Base-by-base conservation (phyloP, 1,140 invertebrate species). In the Trissolcus basalis region DNA sequence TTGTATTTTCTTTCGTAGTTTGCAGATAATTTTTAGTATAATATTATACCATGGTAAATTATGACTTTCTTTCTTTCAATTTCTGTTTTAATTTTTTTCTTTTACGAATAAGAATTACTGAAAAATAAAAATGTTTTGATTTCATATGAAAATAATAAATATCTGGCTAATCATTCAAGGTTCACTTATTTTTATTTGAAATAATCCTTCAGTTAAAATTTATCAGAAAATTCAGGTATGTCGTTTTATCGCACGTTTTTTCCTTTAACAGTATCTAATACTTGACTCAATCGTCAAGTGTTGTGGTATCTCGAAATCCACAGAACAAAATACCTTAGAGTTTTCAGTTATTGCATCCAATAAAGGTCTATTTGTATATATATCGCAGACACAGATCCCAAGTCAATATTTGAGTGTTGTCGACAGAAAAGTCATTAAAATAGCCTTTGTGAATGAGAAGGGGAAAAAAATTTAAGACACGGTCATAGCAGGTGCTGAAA, bases 371-470 rank as follows among this genome's bases (percentile, higher is more conserved):
- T 65, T 72, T 51, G 45, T 54, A 13, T 56, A 49, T 10, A 16
- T 72, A 58, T 64, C 69, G 36, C 47, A 65, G 48, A 64, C 35
- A 60, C n/a, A 7, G 51, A 68, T 63, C 64, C 64, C 68, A 55
- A 68, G 59, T 69, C 72, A 68, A 75, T 68, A 63, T 75, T 75
- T 75, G 64, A 68, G 14, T 44, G 49, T 53, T 64, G 64, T 69
- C 64, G 72, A 58, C 64, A 50, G 50, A 33, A 68, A 75, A 75
- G 53, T 64, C 72, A 61, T 74, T 68, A 60, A 59, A 71, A 64
- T 59, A 54, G 33, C 58, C 51, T 39, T 51, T 50, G n/a, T 9
- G 15, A 41, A 19, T 11, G 35, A 14, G 13, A 4, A n/a, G 19
- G 15, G 12, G 50, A 53, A 41, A 61, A 41, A 56, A 11, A n/a